Conservation (phyloP, 2,797 vertebrate genomes). For the Silurus lanzhouensis region DNA sequence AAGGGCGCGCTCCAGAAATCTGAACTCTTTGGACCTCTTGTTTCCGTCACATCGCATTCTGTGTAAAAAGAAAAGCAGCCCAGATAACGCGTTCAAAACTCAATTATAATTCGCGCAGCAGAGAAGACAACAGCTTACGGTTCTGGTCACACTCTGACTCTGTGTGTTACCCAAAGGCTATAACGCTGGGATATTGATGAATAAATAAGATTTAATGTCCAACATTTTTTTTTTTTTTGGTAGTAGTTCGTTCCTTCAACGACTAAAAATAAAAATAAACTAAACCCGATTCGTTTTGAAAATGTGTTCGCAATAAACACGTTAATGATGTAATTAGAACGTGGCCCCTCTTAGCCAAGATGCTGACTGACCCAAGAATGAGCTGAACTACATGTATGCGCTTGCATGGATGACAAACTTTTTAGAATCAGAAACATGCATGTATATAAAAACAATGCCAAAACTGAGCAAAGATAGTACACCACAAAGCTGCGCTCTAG, state of each 20-base stretch:
- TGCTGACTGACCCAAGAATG: background rate
- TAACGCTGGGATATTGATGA: background rate
- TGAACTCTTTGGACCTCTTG: background rate
- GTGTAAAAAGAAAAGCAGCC: background rate
- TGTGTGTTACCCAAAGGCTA: background rate
- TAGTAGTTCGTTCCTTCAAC: background rate
- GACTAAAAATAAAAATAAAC: background rate
- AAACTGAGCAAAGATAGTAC: background rate
- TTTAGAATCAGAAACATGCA: background rate
- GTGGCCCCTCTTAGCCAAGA: background rate
- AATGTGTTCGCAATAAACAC: background rate
- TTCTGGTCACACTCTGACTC: background rate
- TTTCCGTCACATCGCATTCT: background rate
- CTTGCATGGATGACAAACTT: background rate
- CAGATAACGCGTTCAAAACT: background rate
- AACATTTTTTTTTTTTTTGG: accelerated
- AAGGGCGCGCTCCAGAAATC: background rate
- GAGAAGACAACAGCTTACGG: background rate
- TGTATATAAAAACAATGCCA: too few relatives aligned
- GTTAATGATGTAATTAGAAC: background rate
- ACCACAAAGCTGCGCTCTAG: too few relatives aligned
- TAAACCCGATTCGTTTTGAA: background rate
- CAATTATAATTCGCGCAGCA: too few relatives aligned
- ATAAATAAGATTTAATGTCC: background rate
- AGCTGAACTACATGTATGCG: background rate